Base-by-base conservation (phyloP, 2,888 invertebrate genomes). In the Coremacera marginata region DNA sequence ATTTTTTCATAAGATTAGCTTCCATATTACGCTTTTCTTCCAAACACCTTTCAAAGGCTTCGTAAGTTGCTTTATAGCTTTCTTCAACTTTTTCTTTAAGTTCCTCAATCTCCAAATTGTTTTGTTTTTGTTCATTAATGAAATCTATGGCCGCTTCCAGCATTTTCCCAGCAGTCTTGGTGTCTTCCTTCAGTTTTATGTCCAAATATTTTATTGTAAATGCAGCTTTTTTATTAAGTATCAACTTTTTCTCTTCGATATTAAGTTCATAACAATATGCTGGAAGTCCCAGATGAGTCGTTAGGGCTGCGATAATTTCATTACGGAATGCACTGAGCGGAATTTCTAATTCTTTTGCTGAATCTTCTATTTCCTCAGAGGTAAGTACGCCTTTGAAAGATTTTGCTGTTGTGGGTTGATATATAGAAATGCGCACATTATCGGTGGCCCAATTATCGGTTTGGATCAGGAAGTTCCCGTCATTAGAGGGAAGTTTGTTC, bases 311-410 rank as follows among this genome's bases (percentile, higher is more conserved):
- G 55, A 84, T 84, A 44, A 83, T 85, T 51, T 88, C 87, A 0
- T 70, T 74, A n/a, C 78, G 80, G 52, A 88, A 85, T 0, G 80
- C 78, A 0, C 83, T 77, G 22, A 80, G 84, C 0, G 83, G 77
- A 57, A 83, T 84, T 19, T 83, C 84, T 25, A 88, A 78, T 7
- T 87, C 88, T 2, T 78, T 82, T 0, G 87, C 85, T 0, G 83
- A 82, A 65, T 57, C 78, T 16, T 77, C 78, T 0, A 88, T 77
- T 57, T 87, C 86, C 4, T 82, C 80, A 27, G 79, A 72, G 9
- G 78, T 80, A 0, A 87, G 60, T 11, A 51, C 65, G 0, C 83
- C 85, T 22, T 80, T 82, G 51, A 82, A 85, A 37, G 77, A 76
- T 2, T 79, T 72, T 60, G 82, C 81, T 34, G 70, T 82, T 5